Conservation (phyloP, 2,888 invertebrate genomes). For the Polymixis flavicincta region DNA sequence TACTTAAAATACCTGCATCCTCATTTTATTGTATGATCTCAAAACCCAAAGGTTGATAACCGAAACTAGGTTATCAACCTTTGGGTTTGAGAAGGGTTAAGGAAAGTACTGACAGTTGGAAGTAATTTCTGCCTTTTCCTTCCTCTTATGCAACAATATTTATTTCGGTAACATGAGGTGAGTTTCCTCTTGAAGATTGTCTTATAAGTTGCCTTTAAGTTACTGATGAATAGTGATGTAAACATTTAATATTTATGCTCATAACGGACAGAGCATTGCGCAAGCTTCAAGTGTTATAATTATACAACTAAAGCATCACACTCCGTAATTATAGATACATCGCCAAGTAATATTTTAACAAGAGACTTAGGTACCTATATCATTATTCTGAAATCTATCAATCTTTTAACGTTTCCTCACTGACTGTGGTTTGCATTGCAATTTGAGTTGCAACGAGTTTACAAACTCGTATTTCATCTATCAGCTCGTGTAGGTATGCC, state of each 20-base stretch:
- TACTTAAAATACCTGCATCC: not conserved
- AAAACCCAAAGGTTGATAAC: not conserved
- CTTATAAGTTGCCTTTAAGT: not conserved
- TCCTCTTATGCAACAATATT: not conserved
- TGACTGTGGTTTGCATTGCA: conserved; percentile 6
- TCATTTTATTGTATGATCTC: not conserved
- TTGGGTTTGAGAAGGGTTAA: not conserved
- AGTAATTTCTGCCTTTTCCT: not conserved
- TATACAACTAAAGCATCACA: conserved; percentile 18
- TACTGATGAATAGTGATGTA: conserved; percentile 10
- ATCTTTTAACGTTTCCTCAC: conserved; percentile 23
- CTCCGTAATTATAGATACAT: conserved; percentile 45
- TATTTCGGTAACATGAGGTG: not conserved
- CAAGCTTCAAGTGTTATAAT: conserved; percentile 29
- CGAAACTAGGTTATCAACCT: too few species aligned
- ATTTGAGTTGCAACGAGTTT: conserved; percentile 11
- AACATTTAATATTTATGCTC: conserved; percentile 15
- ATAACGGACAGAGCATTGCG: not conserved
- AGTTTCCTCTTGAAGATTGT: not conserved
- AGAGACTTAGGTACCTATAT: not conserved
- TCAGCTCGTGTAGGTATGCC: not conserved
- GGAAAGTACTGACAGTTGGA: not conserved
- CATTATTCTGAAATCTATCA: not conserved
- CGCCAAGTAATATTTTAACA: conserved; percentile 37
- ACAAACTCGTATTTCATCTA: not conserved